phyloP scores from a whole-genome alignment of 2,888 invertebrate genomes.

The Sussaba pulchella region DNA sequence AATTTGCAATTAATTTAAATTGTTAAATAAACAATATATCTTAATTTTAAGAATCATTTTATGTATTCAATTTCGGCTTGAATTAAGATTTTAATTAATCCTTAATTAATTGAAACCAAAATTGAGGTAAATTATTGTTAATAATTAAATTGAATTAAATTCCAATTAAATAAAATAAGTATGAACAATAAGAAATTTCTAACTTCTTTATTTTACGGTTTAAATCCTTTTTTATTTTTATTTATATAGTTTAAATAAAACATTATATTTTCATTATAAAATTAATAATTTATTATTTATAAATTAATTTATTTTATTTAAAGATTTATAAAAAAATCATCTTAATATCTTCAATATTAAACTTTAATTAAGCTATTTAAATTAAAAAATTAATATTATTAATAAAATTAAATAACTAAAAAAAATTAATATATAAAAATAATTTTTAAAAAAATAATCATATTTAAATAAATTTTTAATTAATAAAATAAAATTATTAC shows the following conservation, averaged over 20 bases:
- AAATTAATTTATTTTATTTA: constrained; percentile 55
- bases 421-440: too few relatives aligned
- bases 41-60: constrained; percentile 84
- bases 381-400: constrained; percentile 78
- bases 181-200: constrained; percentile 87
- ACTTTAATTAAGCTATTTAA: constrained; percentile 40
- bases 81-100: constrained; percentile 68
- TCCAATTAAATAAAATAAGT: constrained; percentile 85
- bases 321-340: constrained; percentile 80
- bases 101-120: constrained; percentile 86
- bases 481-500: constrained; percentile 72
- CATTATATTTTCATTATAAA: constrained; percentile 89
- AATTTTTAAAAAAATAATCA: too few relatives aligned
- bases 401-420: too few relatives aligned
- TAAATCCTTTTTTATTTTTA: constrained; percentile 85
- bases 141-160: constrained; percentile 86
- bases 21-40: constrained; percentile 76
- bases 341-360: constrained; percentile 86
- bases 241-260: constrained; percentile 89
- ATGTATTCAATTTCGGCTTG: constrained; percentile 86
- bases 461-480: constrained; percentile 81
- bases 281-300: constrained; percentile 66
- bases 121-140: constrained; percentile 89
- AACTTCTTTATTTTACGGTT: constrained; percentile 87
- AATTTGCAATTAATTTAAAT: constrained; percentile 67